A percentile compares a stretch with the other conserved stretches of the same genome.
phyloP scores from a whole-genome alignment of 2,888 invertebrate genomes.

The Pheosia gnoma region DNA sequence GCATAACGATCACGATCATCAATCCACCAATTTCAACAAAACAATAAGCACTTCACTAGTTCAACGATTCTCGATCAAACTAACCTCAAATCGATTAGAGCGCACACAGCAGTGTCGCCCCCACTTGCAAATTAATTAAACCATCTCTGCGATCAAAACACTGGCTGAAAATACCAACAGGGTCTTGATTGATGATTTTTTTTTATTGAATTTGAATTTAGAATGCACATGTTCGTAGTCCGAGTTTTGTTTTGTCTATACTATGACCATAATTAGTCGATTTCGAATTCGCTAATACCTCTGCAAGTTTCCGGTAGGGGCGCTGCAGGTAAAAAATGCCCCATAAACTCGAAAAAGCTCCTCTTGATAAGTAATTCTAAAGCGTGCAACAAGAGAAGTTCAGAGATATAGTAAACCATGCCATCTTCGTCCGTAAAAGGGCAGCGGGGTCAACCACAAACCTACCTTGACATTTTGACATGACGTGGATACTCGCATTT shows the following conservation, averaged over 20 bases:
- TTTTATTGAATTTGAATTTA: not conserved
- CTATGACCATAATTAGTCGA: no score
- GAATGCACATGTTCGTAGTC: not conserved
- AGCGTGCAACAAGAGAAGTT: no score
- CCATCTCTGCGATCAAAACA: slow-evolving; percentile 12
- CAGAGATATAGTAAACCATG: no score
- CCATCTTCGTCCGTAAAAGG: no score
- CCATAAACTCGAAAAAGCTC: no score
- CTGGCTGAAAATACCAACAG: not conserved
- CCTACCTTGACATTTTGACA: not conserved
- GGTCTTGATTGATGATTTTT: not conserved
- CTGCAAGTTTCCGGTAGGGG: no score
- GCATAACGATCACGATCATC: no score
- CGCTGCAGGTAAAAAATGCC: no score
- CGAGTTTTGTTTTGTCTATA: not conserved
- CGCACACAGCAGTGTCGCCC: slow-evolving; percentile 20
- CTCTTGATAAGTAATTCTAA: no score
- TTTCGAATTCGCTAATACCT: no score
- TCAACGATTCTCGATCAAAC: slow-evolving; percentile 17
- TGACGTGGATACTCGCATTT: not conserved
- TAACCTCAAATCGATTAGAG: slow-evolving; percentile 25
- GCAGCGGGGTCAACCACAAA: no score
- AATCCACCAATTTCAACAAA: not conserved
- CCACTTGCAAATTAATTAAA: slow-evolving; percentile 31
- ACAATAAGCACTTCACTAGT: slow-evolving; percentile 6